Conservation (phyloP, 2,888 invertebrate species). For the Steinernema carpocapsae region DNA sequence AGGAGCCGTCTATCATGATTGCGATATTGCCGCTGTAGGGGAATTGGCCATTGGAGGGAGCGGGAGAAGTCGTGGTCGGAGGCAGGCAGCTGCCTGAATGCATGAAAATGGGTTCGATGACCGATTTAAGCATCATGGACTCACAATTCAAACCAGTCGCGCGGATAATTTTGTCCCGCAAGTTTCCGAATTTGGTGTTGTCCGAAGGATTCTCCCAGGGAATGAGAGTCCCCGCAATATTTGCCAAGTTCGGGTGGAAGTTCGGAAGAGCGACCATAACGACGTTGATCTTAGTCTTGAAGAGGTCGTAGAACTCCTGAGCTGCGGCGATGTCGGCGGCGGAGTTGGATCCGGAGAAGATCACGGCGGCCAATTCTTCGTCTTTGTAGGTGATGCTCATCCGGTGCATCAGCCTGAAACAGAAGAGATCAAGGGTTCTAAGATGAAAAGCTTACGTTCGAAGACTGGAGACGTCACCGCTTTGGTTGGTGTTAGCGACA, state of each 20-base stretch:
- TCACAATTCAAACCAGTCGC: slow-evolving; percentile 7
- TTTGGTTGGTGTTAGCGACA: background rate
- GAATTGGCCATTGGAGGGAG: background rate
- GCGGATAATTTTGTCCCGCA: background rate
- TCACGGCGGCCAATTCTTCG: background rate
- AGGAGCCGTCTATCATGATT: slow-evolving; percentile 9
- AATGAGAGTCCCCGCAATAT: background rate
- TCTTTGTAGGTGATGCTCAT: background rate
- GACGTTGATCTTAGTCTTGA: background rate
- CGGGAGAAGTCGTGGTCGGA: background rate
- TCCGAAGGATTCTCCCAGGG: background rate
- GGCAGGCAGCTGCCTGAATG: background rate
- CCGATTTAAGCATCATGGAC: too few relatives aligned
- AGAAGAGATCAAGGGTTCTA: background rate
- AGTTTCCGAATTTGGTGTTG: background rate
- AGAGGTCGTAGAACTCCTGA: background rate
- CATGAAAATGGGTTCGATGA: too few relatives aligned
- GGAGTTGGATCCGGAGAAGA: background rate
- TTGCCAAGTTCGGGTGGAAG: background rate
- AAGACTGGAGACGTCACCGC: background rate
- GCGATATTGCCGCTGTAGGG: slow-evolving; percentile 14
- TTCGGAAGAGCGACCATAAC: background rate
- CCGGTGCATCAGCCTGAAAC: background rate
- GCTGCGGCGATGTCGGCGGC: background rate
- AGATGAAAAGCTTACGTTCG: background rate